Evolutionary conservation across 2,113 vertebrate genomes (phyloP).

Genomic region (Hydrochoerus hydrochaeris): DNA sequence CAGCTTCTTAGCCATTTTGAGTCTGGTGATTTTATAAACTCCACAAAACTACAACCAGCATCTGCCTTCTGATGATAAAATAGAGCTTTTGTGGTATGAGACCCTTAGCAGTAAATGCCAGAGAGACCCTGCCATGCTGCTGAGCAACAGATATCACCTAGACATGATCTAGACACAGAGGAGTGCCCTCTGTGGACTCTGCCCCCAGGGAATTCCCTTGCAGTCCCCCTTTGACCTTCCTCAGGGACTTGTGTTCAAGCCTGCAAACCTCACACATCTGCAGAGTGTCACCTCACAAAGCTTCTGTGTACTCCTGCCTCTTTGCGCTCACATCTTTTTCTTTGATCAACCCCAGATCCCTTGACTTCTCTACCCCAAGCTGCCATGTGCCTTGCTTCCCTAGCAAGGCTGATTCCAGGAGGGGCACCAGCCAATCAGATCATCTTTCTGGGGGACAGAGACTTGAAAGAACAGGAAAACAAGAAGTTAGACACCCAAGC

Average conservation of each 20-base stretch:
- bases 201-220: not conserved
- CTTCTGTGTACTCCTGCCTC: not conserved
- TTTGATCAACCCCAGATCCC: not conserved
- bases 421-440: not conserved
- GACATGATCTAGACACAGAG: not conserved
- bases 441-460: not conserved
- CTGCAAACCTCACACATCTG: not conserved
- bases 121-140: not conserved
- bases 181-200: not conserved
- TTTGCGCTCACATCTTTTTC: not conserved
- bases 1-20: not conserved
- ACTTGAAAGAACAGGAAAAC: not conserved
- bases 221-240: not conserved
- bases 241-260: not conserved
- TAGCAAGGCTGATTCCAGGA: not conserved
- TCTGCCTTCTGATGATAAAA: not conserved
- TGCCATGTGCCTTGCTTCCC: not conserved
- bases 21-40: not conserved
- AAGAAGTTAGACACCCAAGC: not conserved
- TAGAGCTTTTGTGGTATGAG: not conserved
- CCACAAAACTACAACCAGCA: not conserved
- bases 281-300: not conserved
- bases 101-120: accelerated
- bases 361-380: not conserved
- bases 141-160: not conserved